A percentile compares a stretch with the other conserved stretches of the same genome.
Conservation (phyloP, 2,113 vertebrate species). For the Alligator sinensis region DNA sequence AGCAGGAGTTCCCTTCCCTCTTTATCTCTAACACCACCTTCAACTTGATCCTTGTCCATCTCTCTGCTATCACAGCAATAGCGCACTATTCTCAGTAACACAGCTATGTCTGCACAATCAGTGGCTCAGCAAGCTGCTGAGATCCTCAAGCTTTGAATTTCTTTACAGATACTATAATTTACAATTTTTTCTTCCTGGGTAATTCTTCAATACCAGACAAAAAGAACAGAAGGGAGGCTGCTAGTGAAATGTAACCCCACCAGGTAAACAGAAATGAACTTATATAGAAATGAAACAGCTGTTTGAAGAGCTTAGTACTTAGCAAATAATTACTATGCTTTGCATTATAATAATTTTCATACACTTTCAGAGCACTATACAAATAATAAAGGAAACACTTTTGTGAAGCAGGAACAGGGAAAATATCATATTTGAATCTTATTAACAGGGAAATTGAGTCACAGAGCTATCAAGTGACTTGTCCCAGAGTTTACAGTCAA, state of each 20-base stretch:
- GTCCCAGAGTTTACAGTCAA: too few relatives aligned
- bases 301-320: background rate
- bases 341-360: background rate
- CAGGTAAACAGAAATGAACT: background rate
- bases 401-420: too few relatives aligned
- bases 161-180: background rate
- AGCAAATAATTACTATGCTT: background rate
- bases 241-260: background rate
- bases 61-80: background rate
- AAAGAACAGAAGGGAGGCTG: background rate
- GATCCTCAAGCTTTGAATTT: background rate
- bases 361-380: background rate
- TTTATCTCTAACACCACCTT: background rate
- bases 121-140: background rate
- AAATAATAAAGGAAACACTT: background rate
- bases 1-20: background rate
- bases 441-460: too few relatives aligned
- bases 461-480: too few relatives aligned
- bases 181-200: fast-evolving
- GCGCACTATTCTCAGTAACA: background rate
- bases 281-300: background rate
- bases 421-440: too few relatives aligned
- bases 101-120: background rate
- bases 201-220: background rate
- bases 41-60: background rate